Conservation (phyloP, 2,797 vertebrate genomes). For the Sebastolobus alascanus region DNA sequence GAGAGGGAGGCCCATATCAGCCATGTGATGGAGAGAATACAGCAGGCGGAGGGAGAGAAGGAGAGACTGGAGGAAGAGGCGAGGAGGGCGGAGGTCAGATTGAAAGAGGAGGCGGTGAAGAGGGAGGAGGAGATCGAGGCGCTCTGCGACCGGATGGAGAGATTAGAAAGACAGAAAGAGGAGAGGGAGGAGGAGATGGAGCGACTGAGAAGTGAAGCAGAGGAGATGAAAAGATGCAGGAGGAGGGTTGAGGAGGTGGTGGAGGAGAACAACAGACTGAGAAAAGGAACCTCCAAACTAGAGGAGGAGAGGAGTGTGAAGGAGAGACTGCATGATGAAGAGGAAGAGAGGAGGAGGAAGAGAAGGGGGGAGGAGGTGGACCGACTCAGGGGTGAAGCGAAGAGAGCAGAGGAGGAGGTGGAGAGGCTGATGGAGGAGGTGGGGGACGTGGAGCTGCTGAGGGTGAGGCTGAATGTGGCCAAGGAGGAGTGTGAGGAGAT, state of each 20-base stretch:
- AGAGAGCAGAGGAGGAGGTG: slow-evolving; percentile 65
- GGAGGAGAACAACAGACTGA: slow-evolving; percentile 54
- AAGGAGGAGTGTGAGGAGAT: slow-evolving; percentile 72
- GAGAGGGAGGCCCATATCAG: slow-evolving; percentile 32
- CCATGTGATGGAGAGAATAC: slow-evolving; percentile 36
- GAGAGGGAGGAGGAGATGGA: slow-evolving; percentile 36
- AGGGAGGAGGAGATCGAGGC: slow-evolving; percentile 34
- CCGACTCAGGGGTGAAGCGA: slow-evolving; percentile 40
- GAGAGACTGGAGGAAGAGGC: slow-evolving; percentile 55
- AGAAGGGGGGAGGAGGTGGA: slow-evolving; percentile 16
- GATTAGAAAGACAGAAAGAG: slow-evolving; percentile 52
- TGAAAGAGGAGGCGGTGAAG: slow-evolving; percentile 40
- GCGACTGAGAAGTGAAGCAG: neutral
- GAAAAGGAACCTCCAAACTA: slow-evolving; percentile 35
- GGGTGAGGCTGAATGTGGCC: slow-evolving; percentile 69
- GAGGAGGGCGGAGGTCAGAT: slow-evolving; percentile 35
- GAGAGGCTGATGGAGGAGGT: slow-evolving; percentile 63
- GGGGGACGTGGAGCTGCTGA: slow-evolving; percentile 53
- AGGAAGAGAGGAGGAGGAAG: slow-evolving; percentile 10
- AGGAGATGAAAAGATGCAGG: slow-evolving; percentile 55
- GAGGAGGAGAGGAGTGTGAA: slow-evolving; percentile 44
- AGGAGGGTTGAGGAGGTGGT: slow-evolving; percentile 58
- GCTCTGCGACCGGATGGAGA: slow-evolving; percentile 48
- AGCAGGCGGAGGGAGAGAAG: slow-evolving; percentile 36
- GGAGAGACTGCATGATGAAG: slow-evolving; percentile 19